Evolutionary conservation across 2,888 invertebrate genomes (phyloP).

Genomic region (Netelia fuscicornis): DNA sequence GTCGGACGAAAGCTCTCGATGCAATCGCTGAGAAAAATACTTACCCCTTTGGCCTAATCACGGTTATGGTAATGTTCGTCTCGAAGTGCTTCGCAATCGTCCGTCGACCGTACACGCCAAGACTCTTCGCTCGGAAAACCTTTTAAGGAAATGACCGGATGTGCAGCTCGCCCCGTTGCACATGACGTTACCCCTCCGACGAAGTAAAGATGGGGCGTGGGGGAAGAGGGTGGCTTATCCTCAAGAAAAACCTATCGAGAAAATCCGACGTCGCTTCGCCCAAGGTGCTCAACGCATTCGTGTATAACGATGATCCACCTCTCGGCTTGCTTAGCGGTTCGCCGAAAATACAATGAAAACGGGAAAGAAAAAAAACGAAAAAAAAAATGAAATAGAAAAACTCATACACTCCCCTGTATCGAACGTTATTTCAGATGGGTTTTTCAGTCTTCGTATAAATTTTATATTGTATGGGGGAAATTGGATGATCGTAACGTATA

Average conservation of each 20-base stretch:
- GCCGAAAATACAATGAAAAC: too few species aligned
- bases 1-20: slow-evolving; percentile 4
- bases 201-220: background rate
- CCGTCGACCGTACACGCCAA: background rate
- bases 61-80: slow-evolving; percentile 1
- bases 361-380: too few species aligned
- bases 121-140: slow-evolving; percentile 18
- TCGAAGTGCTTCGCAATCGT: background rate
- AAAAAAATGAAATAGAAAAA: too few species aligned
- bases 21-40: background rate
- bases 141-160: slow-evolving; percentile 34
- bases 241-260: background rate
- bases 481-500: slow-evolving; percentile 46
- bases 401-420: slow-evolving; percentile 25
- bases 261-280: background rate
- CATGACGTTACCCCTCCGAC: background rate
- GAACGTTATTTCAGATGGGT: too few species aligned
- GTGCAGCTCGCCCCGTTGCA: background rate
- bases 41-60: slow-evolving; percentile 5
- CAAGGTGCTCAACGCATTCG: background rate
- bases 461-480: slow-evolving; percentile 53
- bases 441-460: slow-evolving; percentile 51
- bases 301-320: too few species aligned
- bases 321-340: too few species aligned
- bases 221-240: background rate